Evolutionary conservation across 2,797 vertebrate species (phyloP), one percentile per base, ranked within the genome.

Genomic region (Manis javanica): DNA sequence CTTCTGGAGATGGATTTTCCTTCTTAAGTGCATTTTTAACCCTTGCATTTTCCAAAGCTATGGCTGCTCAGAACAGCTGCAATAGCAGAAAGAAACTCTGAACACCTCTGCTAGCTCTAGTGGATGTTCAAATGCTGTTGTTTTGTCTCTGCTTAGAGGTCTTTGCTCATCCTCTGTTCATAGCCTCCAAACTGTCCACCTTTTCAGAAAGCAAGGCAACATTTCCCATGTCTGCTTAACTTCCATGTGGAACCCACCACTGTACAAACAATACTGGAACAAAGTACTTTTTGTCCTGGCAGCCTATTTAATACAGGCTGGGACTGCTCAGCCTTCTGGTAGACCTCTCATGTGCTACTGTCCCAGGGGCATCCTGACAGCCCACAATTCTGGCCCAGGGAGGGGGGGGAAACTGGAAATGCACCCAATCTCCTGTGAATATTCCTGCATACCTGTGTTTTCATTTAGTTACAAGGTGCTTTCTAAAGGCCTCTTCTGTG

Each of bases 301-400:
- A 78, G 13, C 9, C 34, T 94, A 49, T n/a, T 77, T 29, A 13
- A 21, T 89, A 93, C 69, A 68, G 8, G 19, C 1, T 79, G 64
- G 18, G 18, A 42, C 29, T 26, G 1, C 29, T 89, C n/a, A 39
- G 39, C 18, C 34, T 91, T 75, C 83, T 85, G 46, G 16, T 34
- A 85, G 61, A 21, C 31, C 34, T 72, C 29, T 55, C 59, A 7
- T 55, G 49, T 3, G 4, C 31, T 12, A n/a, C 15, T n/a, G 6
- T 21, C n/a, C 16, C 3, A 13, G 77, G 5, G 19, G 10, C 69
- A 2, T n/a, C 31, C 51, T 0, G 0, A 23, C 1, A 72, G 55
- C 69, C 19, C 10, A 23, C 0, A 2, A 24, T 64, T 94, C 83
- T 91, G 26, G 4, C 21, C 9, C 19, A 13, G 55, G 13, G 1